Evolutionary conservation across 2,797 vertebrate genomes (phyloP).

Genomic region (Sandelia bainsii): DNA sequence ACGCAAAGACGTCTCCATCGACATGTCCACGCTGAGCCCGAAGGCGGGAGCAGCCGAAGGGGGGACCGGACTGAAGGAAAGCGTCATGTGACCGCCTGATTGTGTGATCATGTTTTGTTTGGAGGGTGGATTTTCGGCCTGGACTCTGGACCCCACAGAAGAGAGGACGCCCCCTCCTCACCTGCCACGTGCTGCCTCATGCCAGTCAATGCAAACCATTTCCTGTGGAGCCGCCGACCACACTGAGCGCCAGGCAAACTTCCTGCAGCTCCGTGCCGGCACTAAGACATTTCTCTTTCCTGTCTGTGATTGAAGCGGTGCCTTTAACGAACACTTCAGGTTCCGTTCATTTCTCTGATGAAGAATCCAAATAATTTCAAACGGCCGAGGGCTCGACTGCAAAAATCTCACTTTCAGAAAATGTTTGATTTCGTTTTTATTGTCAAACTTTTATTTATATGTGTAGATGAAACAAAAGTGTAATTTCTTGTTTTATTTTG

Average conservation of each 20-base stretch:
- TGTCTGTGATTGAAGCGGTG: constrained; percentile 57
- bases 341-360: constrained; percentile 57
- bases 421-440: constrained; percentile 74
- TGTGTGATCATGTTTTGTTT: neutral
- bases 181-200: constrained; percentile 71
- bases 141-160: constrained; percentile 5
- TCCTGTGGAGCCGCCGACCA: neutral
- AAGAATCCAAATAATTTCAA: constrained; percentile 82
- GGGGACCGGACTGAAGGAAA: constrained; percentile 86
- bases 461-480: constrained; percentile 53
- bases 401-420: constrained; percentile 51
- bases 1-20: constrained; percentile 86
- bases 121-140: constrained; percentile 12
- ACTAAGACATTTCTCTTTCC: constrained; percentile 8
- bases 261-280: constrained; percentile 76
- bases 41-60: constrained; percentile 28
- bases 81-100: constrained; percentile 86
- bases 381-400: constrained; percentile 62
- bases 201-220: constrained; percentile 96
- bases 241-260: constrained; percentile 46
- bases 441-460: constrained; percentile 74
- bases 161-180: neutral
- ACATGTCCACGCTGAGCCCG: constrained; percentile 83
- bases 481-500: constrained; percentile 59
- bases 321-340: constrained; percentile 58